These are phyloP conservation scores for Drosophila algonquin DNA, from an alignment of 2,888 invertebrate species.

Conservation along the genomic window DNA sequence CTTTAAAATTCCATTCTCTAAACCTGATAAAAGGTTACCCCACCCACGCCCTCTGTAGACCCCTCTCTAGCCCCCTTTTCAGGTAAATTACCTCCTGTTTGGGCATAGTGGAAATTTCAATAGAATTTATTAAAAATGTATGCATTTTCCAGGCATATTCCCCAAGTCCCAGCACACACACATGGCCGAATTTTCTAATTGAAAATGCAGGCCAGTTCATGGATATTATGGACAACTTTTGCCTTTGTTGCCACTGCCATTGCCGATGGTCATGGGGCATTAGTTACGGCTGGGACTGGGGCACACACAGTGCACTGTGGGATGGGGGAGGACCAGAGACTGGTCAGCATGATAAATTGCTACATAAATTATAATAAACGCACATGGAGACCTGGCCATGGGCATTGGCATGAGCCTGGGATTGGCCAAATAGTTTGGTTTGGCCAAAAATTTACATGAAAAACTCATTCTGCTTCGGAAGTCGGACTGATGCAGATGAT, in stretches of 20 bases:
- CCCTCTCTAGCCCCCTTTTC: neutral
- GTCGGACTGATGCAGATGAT: conserved; percentile 48
- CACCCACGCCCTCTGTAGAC: neutral
- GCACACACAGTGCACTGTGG: neutral
- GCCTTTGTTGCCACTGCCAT: conserved; percentile 27
- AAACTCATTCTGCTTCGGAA: conserved; percentile 67
- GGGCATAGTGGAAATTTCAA: conserved; percentile 30
- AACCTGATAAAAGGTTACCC: conserved; percentile 10
- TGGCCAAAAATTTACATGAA: conserved; percentile 76
- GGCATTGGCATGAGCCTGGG: neutral
- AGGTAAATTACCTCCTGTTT: conserved; percentile 30
- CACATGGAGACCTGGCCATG: conserved; percentile 42
- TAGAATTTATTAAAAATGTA: conserved; percentile 59
- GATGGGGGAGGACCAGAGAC: neutral
- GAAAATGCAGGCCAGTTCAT: conserved; percentile 63
- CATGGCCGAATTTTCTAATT: conserved; percentile 59
- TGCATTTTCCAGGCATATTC: conserved; percentile 39
- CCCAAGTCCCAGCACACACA: conserved; percentile 29
- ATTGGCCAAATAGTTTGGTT: conserved; percentile 59
- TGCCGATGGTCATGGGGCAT: conserved; percentile 45
- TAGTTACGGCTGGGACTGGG: conserved; percentile 44
- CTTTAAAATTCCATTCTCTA: conserved; percentile 2
- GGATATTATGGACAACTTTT: conserved; percentile 56
- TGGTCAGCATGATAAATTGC: conserved; percentile 70
- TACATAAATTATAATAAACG: conserved; percentile 76